A percentile compares a stretch with the other conserved stretches of the same genome.
phyloP scores from a whole-genome alignment of 2,113 vertebrate species.

The Sciurus niger region DNA sequence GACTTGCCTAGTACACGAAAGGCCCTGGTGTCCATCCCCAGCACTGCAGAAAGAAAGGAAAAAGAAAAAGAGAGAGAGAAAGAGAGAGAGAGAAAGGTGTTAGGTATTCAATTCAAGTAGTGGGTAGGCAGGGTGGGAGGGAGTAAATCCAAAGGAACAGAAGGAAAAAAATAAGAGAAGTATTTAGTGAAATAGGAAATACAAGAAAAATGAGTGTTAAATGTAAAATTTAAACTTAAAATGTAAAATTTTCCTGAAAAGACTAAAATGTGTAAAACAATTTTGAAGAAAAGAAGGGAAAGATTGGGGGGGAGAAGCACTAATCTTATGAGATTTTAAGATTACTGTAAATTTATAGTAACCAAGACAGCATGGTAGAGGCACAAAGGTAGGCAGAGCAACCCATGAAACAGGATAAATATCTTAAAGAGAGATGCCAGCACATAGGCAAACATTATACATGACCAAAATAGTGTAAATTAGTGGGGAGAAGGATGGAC shows the following conservation, averaged over 20 bases:
- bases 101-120: conserved; percentile 1
- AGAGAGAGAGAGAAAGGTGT: no score
- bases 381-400: background rate
- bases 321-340: conserved; percentile 21
- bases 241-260: background rate
- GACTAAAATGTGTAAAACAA: background rate
- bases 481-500: background rate
- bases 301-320: background rate
- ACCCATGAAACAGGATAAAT: background rate
- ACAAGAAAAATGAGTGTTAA: background rate
- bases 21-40: background rate
- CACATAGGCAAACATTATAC: background rate
- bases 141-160: conserved; percentile 20
- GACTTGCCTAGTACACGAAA: background rate
- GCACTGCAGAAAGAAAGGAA: background rate
- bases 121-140: background rate
- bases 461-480: background rate
- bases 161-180: conserved; percentile 1
- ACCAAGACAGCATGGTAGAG: background rate
- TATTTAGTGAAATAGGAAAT: conserved; percentile 41
- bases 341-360: background rate
- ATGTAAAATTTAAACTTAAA: background rate
- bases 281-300: background rate
- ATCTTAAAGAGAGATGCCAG: background rate
- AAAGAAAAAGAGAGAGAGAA: no score